Conservation (phyloP, 2,888 invertebrate species). For the Brachycybe producta region DNA sequence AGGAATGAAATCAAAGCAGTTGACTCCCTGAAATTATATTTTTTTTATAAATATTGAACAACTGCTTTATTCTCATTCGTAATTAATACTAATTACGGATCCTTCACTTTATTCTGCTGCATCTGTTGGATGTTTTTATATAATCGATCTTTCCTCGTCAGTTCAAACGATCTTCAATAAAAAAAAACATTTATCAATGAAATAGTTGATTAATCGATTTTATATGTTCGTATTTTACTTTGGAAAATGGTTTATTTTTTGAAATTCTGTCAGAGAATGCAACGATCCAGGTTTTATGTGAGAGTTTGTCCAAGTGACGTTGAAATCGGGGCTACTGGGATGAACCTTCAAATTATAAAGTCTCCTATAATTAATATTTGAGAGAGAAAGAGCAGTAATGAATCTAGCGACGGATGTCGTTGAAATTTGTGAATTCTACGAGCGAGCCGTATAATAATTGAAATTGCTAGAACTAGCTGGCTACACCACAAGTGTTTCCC, state of each 20-base stretch:
- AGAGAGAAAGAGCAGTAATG: no score
- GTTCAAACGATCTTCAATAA: slow-evolving; percentile 1
- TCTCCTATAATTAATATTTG: neutral
- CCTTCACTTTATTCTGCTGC: neutral
- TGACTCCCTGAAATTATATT: neutral
- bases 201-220: neutral
- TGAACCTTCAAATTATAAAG: neutral
- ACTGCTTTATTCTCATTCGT: neutral
- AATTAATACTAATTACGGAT: no score
- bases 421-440: no score
- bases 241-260: slow-evolving; percentile 10
- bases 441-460: no score
- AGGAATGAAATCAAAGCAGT: slow-evolving; percentile 3
- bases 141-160: slow-evolving; percentile 6
- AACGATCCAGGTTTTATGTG: slow-evolving; percentile 3
- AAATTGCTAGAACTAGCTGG: no score
- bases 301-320: neutral
- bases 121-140: slow-evolving; percentile 6
- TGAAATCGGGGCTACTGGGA: slow-evolving; percentile 4
- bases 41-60: neutral
- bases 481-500: no score
- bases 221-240: no score
- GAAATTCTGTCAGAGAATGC: neutral
- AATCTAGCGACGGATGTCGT: no score
- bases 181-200: neutral